These are phyloP conservation scores for Nemoura dubitans DNA, from an alignment of 2,888 invertebrate genomes.

Conservation along the genomic window DNA sequence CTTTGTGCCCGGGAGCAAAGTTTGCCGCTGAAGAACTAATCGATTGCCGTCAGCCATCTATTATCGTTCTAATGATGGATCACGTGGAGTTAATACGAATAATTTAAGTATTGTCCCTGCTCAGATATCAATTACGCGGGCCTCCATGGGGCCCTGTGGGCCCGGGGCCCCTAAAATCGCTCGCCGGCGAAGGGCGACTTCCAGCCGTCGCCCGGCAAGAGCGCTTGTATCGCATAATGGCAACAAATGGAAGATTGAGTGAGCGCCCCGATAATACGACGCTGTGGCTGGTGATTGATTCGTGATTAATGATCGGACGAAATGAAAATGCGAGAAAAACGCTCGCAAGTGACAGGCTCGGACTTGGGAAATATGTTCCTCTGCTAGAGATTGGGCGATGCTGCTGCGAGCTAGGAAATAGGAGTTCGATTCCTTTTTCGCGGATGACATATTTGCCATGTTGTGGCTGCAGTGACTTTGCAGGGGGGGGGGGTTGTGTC, in stretches of 20 bases:
- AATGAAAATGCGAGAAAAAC: not conserved
- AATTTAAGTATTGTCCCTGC: not conserved
- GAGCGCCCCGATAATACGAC: not conserved
- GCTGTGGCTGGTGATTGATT: not conserved
- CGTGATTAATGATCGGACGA: not conserved
- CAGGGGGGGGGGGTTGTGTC: too few species aligned
- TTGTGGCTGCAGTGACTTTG: not conserved
- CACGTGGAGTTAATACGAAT: not conserved
- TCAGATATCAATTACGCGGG: not conserved
- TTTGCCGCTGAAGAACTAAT: not conserved
- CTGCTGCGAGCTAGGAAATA: not conserved
- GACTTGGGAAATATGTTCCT: not conserved
- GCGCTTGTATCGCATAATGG: not conserved
- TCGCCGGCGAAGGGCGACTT: not conserved
- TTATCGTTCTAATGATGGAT: not conserved
- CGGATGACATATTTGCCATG: not conserved
- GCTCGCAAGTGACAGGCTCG: not conserved
- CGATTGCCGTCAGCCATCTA: not conserved
- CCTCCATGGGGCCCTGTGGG: not conserved
- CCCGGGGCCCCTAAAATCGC: not conserved
- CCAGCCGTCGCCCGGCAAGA: not conserved
- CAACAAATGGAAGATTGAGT: constrained; percentile 25
- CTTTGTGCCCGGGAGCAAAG: not conserved
- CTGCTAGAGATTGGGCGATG: not conserved
- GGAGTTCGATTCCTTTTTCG: not conserved